A percentile compares a stretch with the other conserved stretches of the same genome.
Evolutionary conservation across 1,140 invertebrate genomes (phyloP).

Genomic region (Drosophila sulfurigaster): DNA sequence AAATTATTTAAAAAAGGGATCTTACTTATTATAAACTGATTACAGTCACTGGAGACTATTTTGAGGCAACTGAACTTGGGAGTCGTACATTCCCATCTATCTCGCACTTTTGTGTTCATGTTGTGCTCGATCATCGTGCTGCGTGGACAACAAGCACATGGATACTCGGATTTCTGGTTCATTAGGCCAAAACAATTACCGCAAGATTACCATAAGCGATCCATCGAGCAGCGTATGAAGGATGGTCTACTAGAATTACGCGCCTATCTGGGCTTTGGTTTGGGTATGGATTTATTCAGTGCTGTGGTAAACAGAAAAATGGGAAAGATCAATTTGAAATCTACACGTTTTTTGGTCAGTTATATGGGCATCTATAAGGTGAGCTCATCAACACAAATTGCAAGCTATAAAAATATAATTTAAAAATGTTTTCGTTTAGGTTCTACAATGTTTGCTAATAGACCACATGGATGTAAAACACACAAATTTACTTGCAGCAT

Average conservation of each 20-base stretch:
- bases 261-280: slow-evolving; percentile 51
- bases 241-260: slow-evolving; percentile 29
- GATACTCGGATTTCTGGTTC: slow-evolving; percentile 63
- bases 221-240: neutral
- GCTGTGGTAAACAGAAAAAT: slow-evolving; percentile 12
- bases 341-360: slow-evolving; percentile 48
- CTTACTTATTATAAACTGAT: too few species aligned
- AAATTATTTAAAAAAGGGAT: too few species aligned
- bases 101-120: slow-evolving; percentile 60
- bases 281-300: slow-evolving; percentile 47
- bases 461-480: slow-evolving; percentile 4
- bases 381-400: neutral
- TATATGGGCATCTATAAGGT: slow-evolving; percentile 56
- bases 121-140: slow-evolving; percentile 47
- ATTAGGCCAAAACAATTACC: slow-evolving; percentile 43
- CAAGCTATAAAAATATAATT: too few species aligned
- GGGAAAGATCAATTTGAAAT: slow-evolving; percentile 21
- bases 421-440: slow-evolving; percentile 2
- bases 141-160: slow-evolving; percentile 29
- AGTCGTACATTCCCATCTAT: slow-evolving; percentile 38
- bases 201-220: slow-evolving; percentile 24
- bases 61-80: slow-evolving; percentile 37
- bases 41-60: slow-evolving; percentile 45
- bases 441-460: slow-evolving; percentile 37
- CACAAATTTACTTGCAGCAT: slow-evolving; percentile 45